These are phyloP conservation scores for Indicator indicator DNA, from an alignment of 2,113 vertebrate genomes.

Conservation along the genomic window DNA sequence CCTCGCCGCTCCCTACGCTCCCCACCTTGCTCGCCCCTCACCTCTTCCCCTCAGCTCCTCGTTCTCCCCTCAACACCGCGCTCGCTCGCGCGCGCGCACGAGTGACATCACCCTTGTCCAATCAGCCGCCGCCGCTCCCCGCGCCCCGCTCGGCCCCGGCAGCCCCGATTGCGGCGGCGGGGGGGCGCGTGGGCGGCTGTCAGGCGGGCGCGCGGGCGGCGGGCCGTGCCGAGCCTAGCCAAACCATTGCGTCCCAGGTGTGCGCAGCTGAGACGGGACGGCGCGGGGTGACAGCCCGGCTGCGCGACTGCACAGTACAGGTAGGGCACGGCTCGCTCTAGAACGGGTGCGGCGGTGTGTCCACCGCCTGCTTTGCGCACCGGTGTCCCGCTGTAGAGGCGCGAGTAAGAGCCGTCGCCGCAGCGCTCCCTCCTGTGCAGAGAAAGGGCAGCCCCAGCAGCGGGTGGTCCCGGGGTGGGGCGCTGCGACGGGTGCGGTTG, in stretches of 20 bases:
- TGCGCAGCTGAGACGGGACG: neutral
- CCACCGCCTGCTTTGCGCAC: neutral
- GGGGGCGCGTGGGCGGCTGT: neutral
- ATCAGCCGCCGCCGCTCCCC: constrained; percentile 23
- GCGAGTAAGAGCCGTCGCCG: neutral
- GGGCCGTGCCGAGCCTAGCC: neutral
- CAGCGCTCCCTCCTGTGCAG: neutral
- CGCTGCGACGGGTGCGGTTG: neutral
- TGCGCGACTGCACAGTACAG: neutral
- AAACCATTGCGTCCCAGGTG: neutral
- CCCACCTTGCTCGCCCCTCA: neutral
- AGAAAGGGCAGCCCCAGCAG: too few species aligned
- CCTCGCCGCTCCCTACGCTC: neutral
- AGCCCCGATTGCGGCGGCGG: neutral
- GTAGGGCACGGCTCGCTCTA: neutral
- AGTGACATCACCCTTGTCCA: constrained; percentile 67
- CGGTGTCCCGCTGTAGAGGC: neutral
- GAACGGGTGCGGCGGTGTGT: neutral
- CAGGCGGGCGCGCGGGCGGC: neutral
- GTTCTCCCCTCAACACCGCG: neutral
- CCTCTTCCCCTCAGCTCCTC: neutral
- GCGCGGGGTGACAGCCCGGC: neutral
- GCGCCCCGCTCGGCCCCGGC: neutral
- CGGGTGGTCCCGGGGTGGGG: too few species aligned
- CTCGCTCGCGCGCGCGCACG: neutral